Percentiles rank a stretch among this genome's conserved stretches.
Evolutionary conservation across 1,140 invertebrate genomes (phyloP).

Genomic region (Macrostomum lignano): DNA sequence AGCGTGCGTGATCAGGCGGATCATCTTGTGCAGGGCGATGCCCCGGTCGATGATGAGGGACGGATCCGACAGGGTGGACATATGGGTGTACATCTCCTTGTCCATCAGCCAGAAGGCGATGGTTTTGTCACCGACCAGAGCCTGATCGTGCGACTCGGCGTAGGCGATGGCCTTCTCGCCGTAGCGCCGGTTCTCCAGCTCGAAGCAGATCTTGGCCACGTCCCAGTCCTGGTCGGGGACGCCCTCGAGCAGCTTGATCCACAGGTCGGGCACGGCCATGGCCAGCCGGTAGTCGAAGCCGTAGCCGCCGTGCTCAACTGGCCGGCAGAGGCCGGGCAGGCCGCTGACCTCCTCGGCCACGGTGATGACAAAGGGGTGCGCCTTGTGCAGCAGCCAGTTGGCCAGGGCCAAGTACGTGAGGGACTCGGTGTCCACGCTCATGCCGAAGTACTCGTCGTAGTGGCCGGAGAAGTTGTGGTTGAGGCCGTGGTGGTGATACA

Average conservation of each 20-base stretch:
- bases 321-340: constrained; percentile 79
- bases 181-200: constrained; percentile 73
- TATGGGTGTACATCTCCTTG: constrained; percentile 86
- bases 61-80: constrained; percentile 44
- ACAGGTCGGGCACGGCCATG: constrained; percentile 94
- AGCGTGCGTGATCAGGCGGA: constrained; percentile 63
- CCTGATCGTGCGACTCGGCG: constrained; percentile 81
- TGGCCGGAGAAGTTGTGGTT: constrained; percentile 66
- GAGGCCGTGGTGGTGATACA: constrained; percentile 79
- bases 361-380: constrained; percentile 49
- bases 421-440: constrained; percentile 83
- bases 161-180: constrained; percentile 82
- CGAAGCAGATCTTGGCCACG: constrained; percentile 63
- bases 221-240: constrained; percentile 72
- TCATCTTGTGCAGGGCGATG: constrained; percentile 81
- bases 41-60: constrained; percentile 53
- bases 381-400: constrained; percentile 62
- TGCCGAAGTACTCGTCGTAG: constrained; percentile 85
- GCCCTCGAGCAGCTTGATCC: constrained; percentile 54
- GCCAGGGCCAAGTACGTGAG: constrained; percentile 72
- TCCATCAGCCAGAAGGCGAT: constrained; percentile 99
- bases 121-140: constrained; percentile 46
- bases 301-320: constrained; percentile 59
- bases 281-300: constrained; percentile 89
- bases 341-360: constrained; percentile 97